Base-by-base conservation (phyloP, 2,888 invertebrate species). In the Phyllotreta striolata region DNA sequence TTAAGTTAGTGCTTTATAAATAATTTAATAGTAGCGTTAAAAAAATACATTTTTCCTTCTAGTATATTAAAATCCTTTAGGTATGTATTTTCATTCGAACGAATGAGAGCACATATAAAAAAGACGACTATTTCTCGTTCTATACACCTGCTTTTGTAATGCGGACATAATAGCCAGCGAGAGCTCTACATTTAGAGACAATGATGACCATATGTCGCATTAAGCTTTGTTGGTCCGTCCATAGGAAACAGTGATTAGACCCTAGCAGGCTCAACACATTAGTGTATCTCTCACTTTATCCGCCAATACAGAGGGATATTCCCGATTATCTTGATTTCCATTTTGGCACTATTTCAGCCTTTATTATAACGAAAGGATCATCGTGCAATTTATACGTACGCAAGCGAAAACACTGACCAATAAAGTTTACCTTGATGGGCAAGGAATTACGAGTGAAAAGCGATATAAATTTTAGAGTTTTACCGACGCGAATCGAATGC, bases 131-230 rank as follows among this genome's bases (percentile, higher is more conserved):
- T 24, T 24, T 24, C 49, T 49, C 13, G 52, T 13, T 34, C 52
- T 9, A 35, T 60, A 66, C 73, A 72, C 70, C 70, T 73, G 73
- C 71, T 70, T 73, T 76, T 72, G 71, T 74, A 74, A 74, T 74
- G 71, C 71, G 54, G 71, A 70, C 73, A 71, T 72, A 74, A 74
- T 75, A 71, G 72, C 59, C 67, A 64, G 67, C 70, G 70, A 71
- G 70, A 72, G 70, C 72, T 70, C 71, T 68, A 70, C 72, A 73
- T 75, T 72, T 66, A 64, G 72, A 70, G 74, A 77, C 76, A 77
- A 76, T 75, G 72, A 73, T 69, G 54, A 69, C 74, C 76, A 74
- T 75, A 76, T 76, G 76, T 76, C 74, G 73, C 73, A 73, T 72
- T 71, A 72, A 70, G 72, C 76, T 73, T 77, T 75, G 74, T 74